Evolutionary conservation across 1,140 invertebrate species (phyloP).

Genomic region (Glomeris maerens): DNA sequence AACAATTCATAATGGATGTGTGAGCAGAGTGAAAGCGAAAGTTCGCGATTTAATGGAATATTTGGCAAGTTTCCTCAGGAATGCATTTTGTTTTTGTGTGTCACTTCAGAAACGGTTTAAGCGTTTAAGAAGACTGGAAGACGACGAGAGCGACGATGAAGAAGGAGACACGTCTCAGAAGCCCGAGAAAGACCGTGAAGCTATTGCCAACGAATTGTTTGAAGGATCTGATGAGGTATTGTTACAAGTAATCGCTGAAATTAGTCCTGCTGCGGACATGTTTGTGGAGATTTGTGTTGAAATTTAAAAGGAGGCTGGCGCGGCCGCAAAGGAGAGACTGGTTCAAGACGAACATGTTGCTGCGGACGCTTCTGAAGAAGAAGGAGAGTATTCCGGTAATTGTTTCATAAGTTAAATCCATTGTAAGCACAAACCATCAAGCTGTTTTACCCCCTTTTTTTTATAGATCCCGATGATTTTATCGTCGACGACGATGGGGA

Average conservation of each 20-base stretch:
- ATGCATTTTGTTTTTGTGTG: no score
- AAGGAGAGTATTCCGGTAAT: conserved; percentile 40
- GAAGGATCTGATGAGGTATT: conserved; percentile 70
- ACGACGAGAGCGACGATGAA: conserved; percentile 59
- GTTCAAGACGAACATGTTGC: conserved; percentile 47
- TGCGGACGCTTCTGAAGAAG: conserved; percentile 47
- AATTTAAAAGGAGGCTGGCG: conserved; percentile 17
- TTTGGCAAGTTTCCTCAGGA: no score
- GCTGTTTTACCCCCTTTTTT: neutral
- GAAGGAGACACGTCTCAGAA: conserved; percentile 25
- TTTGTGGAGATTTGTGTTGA: neutral
- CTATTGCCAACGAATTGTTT: conserved; percentile 79
- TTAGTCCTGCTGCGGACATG: conserved; percentile 4
- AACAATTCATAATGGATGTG: no score
- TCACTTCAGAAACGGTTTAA: conserved; percentile 64
- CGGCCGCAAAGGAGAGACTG: conserved; percentile 61
- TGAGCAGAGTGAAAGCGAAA: no score
- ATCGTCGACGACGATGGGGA: conserved; percentile 93
- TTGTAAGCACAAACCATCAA: neutral
- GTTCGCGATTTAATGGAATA: no score
- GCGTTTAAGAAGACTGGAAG: conserved; percentile 62
- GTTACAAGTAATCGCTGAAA: conserved; percentile 18
- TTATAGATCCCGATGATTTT: conserved; percentile 76
- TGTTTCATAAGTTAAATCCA: neutral
- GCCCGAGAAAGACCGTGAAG: conserved; percentile 48